Percentiles rank a stretch among this genome's conserved stretches.
Conservation (phyloP, 2,888 invertebrate species). For the Keiferia lycopersicella region DNA sequence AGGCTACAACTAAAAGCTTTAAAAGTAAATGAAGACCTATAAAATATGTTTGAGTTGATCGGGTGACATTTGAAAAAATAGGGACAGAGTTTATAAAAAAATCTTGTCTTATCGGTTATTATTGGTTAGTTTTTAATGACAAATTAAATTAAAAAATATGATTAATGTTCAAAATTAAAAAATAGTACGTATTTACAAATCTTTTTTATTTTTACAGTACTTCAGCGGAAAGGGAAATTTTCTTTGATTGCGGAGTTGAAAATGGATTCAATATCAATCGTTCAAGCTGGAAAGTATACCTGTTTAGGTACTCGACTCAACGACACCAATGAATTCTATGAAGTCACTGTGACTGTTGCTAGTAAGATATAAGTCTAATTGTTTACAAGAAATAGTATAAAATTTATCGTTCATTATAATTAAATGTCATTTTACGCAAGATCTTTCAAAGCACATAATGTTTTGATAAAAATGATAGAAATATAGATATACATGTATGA, state of each 20-base stretch:
- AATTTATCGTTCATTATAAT: no score
- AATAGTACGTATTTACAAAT: no score
- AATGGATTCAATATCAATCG: slow-evolving; percentile 48
- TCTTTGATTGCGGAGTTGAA: slow-evolving; percentile 57
- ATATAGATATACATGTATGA: no score
- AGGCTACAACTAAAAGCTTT: not conserved
- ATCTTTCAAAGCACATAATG: no score
- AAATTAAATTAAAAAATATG: no score
- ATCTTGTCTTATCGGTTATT: not conserved
- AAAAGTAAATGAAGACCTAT: not conserved
- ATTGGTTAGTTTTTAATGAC: not conserved
- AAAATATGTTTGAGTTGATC: no score
- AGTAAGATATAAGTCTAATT: slow-evolving; percentile 42
- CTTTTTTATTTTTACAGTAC: slow-evolving; percentile 32
- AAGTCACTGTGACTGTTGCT: slow-evolving; percentile 50
- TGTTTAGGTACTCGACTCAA: slow-evolving; percentile 50
- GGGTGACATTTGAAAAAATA: no score
- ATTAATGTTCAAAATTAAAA: no score
- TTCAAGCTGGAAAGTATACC: slow-evolving; percentile 54
- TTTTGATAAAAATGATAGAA: no score
- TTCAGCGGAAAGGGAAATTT: slow-evolving; percentile 48
- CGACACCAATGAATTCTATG: slow-evolving; percentile 37
- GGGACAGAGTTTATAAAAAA: not conserved
- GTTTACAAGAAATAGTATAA: no score
- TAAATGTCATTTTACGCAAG: no score